These are phyloP conservation scores for Saccopteryx leptura DNA, from an alignment of 2,113 vertebrate genomes.

Conservation along the genomic window DNA sequence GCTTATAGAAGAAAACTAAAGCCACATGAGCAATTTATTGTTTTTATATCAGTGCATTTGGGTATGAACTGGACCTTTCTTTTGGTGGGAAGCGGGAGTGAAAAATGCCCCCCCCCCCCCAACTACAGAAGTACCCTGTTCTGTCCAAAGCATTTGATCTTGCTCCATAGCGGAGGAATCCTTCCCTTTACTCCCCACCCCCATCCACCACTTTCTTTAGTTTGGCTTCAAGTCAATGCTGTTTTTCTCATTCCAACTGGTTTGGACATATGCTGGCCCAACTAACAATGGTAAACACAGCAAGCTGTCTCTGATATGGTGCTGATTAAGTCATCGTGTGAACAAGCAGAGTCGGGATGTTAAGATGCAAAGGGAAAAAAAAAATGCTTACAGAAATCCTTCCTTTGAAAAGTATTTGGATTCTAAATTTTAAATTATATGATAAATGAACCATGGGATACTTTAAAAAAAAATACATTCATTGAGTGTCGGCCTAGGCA, in stretches of 20 bases:
- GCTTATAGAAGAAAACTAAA: conserved; percentile 28
- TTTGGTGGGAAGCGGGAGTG: not conserved
- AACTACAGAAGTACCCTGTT: not conserved
- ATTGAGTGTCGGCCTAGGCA: not conserved
- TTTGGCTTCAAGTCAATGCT: conserved; percentile 75
- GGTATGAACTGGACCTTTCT: not conserved
- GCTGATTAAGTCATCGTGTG: conserved; percentile 80
- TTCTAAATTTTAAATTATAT: conserved; percentile 61
- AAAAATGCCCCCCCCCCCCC: not conserved
- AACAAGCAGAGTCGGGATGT: conserved; percentile 67
- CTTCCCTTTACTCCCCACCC: no score
- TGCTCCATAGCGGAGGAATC: conserved; percentile 18
- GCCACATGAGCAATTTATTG: not conserved
- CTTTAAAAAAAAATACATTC: conserved; percentile 33
- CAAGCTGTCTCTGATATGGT: conserved; percentile 80
- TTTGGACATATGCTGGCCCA: conserved; percentile 79
- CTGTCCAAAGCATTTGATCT: conserved; percentile 29
- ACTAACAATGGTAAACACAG: conserved; percentile 82
- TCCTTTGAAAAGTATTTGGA: conserved; percentile 61
- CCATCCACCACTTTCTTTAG: not conserved
- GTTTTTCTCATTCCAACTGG: conserved; percentile 79
- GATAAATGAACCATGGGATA: conserved; percentile 67
- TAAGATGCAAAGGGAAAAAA: conserved; percentile 54
- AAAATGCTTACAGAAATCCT: conserved; percentile 51
- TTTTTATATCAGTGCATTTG: conserved; percentile 34